These are phyloP conservation scores for Bothrops jararaca DNA, from an alignment of 2,113 vertebrate species.

Conservation along the genomic window DNA sequence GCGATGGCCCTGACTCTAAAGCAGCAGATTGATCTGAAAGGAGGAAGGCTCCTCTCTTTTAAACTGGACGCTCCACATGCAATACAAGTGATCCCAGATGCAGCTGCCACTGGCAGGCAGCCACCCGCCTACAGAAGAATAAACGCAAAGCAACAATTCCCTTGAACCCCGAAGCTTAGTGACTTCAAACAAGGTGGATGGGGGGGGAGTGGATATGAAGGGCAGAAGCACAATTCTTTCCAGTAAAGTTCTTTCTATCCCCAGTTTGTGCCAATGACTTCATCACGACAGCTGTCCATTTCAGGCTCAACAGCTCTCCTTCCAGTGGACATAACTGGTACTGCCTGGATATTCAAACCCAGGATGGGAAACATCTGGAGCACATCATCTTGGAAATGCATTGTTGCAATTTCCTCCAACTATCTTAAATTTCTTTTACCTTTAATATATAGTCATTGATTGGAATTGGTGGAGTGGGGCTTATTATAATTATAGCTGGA, in stretches of 20 bases:
- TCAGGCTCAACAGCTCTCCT: constrained; percentile 33
- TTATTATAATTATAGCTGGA: too few relatives aligned
- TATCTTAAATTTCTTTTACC: too few relatives aligned
- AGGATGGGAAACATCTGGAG: constrained; percentile 51
- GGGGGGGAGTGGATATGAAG: constrained; percentile 65
- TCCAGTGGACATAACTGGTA: constrained; percentile 60
- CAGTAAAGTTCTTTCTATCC: constrained; percentile 63
- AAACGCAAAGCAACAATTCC: constrained; percentile 75
- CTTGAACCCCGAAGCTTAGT: constrained; percentile 73
- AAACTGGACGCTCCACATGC: constrained; percentile 69
- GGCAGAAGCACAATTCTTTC: constrained; percentile 68
- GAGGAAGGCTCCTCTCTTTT: constrained; percentile 74
- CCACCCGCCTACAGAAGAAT: constrained; percentile 75
- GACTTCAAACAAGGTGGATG: constrained; percentile 74
- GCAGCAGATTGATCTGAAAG: constrained; percentile 75
- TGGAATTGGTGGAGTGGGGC: neutral
- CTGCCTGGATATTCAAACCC: constrained; percentile 45
- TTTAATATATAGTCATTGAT: neutral
- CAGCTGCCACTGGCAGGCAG: constrained; percentile 81
- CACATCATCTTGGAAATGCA: constrained; percentile 28
- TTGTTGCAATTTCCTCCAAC: rapidly evolving
- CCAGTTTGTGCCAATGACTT: constrained; percentile 68
- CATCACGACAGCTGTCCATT: constrained; percentile 69
- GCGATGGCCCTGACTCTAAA: constrained; percentile 72
- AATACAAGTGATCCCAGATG: constrained; percentile 77